Evolutionary conservation across 2,797 vertebrate genomes (phyloP).

Genomic region (Enteromius thamalakanensis): DNA sequence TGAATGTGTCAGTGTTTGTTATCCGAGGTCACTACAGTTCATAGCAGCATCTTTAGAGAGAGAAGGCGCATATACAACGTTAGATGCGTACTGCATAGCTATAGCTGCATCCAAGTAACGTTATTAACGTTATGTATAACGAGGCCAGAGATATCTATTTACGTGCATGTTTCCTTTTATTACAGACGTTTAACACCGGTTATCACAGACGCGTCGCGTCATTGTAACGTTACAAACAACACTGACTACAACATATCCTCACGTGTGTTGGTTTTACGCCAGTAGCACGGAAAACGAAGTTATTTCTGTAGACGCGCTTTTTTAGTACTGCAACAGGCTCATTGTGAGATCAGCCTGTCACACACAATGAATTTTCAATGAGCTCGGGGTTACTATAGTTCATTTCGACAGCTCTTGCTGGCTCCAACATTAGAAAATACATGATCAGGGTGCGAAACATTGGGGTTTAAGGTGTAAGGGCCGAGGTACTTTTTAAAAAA

Average conservation of each 20-base stretch:
- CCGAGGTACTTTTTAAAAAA: neutral
- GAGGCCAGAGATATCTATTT: neutral
- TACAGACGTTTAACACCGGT: neutral
- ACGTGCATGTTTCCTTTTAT: neutral
- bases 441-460: neutral
- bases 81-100: neutral
- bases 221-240: neutral
- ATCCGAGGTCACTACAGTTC: conserved; percentile 55
- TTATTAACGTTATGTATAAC: neutral
- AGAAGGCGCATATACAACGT: neutral
- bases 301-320: neutral
- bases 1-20: conserved; percentile 41
- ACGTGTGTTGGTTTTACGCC: neutral
- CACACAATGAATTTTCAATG: conserved; percentile 53
- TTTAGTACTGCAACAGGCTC: conserved; percentile 54
- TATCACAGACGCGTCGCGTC: neutral
- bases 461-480: too few species aligned
- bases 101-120: neutral
- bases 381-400: conserved; percentile 62
- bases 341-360: conserved; percentile 55
- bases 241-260: neutral
- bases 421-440: neutral
- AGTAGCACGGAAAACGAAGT: neutral
- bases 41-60: conserved; percentile 48
- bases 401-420: conserved; percentile 25